A percentile compares a stretch with the other conserved stretches of the same genome.
These are phyloP conservation scores for Eumeta japonica DNA, from an alignment of 1,140 invertebrate species.

Conservation along the genomic window DNA sequence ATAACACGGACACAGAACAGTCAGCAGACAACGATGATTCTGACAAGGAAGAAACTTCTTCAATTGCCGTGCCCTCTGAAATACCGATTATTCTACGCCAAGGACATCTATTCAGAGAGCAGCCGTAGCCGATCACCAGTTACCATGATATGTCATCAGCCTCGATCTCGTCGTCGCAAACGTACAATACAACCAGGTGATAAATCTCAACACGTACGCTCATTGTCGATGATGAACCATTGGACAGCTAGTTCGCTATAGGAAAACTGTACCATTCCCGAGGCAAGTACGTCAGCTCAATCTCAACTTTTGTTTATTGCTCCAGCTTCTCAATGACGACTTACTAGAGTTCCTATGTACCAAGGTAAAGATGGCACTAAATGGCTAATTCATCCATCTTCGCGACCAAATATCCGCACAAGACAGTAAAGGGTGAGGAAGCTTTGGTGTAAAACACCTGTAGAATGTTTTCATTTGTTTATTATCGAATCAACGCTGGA, in stretches of 20 bases:
- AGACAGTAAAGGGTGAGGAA: conserved; percentile 6
- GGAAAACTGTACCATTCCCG: conserved; percentile 8
- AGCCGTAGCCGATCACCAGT: too few species aligned
- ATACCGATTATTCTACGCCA: background rate
- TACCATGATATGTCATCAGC: background rate
- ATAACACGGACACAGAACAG: background rate
- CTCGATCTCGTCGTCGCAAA: conserved; percentile 1
- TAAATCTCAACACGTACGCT: conserved; percentile 2
- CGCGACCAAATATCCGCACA: conserved; percentile 11
- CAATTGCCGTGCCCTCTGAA: too few species aligned
- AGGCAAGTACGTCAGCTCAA: conserved; percentile 9
- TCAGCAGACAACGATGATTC: background rate
- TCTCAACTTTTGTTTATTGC: conserved; percentile 9
- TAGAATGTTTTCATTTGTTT: conserved; percentile 4
- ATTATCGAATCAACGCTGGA: too few species aligned
- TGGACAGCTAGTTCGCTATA: conserved; percentile 7
- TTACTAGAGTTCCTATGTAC: conserved; percentile 12
- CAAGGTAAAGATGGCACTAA: conserved; percentile 15
- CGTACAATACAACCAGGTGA: background rate
- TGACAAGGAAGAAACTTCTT: background rate
- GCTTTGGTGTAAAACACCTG: conserved; percentile 1
- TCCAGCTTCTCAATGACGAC: conserved; percentile 7
- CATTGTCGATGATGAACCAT: conserved; percentile 10
- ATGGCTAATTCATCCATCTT: conserved; percentile 10
- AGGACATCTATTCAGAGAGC: background rate